Evolutionary conservation across 2,888 invertebrate genomes (phyloP).

Genomic region (Trilocha varians): DNA sequence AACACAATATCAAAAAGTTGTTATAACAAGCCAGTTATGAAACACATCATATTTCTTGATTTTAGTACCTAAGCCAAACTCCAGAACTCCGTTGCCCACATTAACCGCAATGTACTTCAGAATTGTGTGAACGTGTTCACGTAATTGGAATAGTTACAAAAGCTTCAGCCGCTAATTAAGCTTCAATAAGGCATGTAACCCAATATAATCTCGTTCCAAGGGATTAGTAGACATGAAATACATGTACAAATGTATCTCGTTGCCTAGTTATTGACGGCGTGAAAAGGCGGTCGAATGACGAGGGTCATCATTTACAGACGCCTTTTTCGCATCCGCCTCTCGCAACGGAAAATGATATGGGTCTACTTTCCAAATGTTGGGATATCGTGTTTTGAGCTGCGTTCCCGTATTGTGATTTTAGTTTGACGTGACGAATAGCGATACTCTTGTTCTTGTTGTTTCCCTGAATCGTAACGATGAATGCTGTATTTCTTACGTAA

Average conservation of each 20-base stretch:
- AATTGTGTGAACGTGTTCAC: not conserved
- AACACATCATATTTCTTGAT: no score
- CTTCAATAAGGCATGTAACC: not conserved
- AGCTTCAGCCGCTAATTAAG: not conserved
- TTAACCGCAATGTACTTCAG: not conserved
- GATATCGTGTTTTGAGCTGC: slow-evolving; percentile 3
- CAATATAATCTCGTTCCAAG: not conserved
- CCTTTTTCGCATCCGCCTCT: slow-evolving; percentile 32
- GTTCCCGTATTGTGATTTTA: not conserved
- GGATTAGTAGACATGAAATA: not conserved
- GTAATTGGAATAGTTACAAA: not conserved
- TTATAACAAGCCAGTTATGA: no score
- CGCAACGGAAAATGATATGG: slow-evolving; percentile 36
- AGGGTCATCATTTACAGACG: slow-evolving; percentile 35
- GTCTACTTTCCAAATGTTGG: slow-evolving; percentile 21
- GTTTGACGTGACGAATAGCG: not conserved
- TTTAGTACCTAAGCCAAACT: no score
- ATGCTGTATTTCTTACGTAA: not conserved
- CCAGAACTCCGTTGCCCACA: not conserved
- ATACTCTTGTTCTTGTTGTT: not conserved
- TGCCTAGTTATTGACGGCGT: not conserved
- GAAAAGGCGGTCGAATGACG: slow-evolving; percentile 19
- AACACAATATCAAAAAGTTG: no score
- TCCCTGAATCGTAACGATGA: not conserved
- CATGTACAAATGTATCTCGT: not conserved